These are phyloP conservation scores for Drosophila falleni DNA, from an alignment of 2,888 invertebrate species.

Conservation along the genomic window DNA sequence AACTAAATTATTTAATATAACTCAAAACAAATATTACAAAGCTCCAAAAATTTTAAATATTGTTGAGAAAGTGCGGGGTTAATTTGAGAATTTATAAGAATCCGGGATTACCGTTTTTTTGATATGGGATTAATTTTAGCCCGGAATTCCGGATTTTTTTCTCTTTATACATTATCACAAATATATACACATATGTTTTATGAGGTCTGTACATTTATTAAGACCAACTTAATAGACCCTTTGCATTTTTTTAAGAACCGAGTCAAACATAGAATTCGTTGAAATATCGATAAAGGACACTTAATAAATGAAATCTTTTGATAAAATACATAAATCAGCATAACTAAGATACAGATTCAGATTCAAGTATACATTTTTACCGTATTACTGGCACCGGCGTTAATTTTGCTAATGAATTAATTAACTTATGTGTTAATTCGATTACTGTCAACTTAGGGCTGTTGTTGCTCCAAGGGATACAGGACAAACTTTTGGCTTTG, in stretches of 20 bases:
- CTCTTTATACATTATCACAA: too few species aligned
- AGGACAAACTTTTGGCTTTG: slow-evolving; percentile 5
- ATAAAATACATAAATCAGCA: slow-evolving; percentile 1
- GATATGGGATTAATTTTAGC: too few species aligned
- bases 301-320: background rate
- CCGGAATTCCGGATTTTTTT: too few species aligned
- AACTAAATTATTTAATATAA: too few species aligned
- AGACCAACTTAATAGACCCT: background rate
- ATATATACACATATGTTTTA: too few species aligned
- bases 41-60: too few species aligned
- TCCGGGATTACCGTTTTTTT: too few species aligned
- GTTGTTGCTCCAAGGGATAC: slow-evolving; percentile 10
- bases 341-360: background rate
- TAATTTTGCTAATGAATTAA: slow-evolving; percentile 43
- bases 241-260: background rate
- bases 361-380: slow-evolving; percentile 1
- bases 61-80: too few species aligned
- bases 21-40: too few species aligned
- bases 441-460: slow-evolving; percentile 37
- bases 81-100: too few species aligned
- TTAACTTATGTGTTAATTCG: slow-evolving; percentile 47
- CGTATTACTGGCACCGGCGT: slow-evolving; percentile 3
- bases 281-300: background rate
- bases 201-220: too few species aligned
- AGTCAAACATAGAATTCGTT: background rate